Base-by-base conservation (phyloP, 2,113 vertebrate genomes). In the Ammospiza nelsoni region DNA sequence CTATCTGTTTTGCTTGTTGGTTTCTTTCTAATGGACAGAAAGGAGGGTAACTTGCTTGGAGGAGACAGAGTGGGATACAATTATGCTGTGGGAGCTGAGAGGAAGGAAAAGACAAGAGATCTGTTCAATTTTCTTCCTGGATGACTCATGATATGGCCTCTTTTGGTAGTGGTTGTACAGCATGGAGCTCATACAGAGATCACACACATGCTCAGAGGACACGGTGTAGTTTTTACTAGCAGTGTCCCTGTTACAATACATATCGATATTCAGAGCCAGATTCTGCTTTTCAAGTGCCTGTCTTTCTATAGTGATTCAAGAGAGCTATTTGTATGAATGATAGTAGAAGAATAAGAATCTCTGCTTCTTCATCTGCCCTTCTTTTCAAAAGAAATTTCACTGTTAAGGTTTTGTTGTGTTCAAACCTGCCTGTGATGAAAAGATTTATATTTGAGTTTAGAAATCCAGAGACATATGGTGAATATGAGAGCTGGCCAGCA, bases 401-500 rank as follows among this genome's bases (percentile, higher is more conserved):
- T 15, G 5, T 49, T 88, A 71, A 93, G 84, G 18, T 92, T 96
- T 93, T 90, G 74, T 72, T 84, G 33, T 89, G 39, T 52, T 95
- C 76, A 96, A 67, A 95, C 41, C 83, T 94, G 86, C 63, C 95
- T 55, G 27, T 35, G 79, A 84, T 94, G 46, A 94, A 92, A 91
- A 91, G 75, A 92, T 96, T 96, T 94, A 86, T 87, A 87, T 95
- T 94, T 92, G 87, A 55, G 31, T 94, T 95, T 96, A 97, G 96
- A 93, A 96, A 96, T 95, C 88, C 72, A 74, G 86, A 97, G 95
- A 94, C 97, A 98, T 97, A 98, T 97, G 97, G 96, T 95, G 69
- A 97, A 97, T 74, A 90, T 92, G 96, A 93, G 92, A 97, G 76
- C 72, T 95, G 97, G 96, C 96, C 96, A 97, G 96, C 93, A 95